Evolutionary conservation across 23 tunicate genomes (phyloP).

Genomic region (Clavelina lepadiformis): DNA sequence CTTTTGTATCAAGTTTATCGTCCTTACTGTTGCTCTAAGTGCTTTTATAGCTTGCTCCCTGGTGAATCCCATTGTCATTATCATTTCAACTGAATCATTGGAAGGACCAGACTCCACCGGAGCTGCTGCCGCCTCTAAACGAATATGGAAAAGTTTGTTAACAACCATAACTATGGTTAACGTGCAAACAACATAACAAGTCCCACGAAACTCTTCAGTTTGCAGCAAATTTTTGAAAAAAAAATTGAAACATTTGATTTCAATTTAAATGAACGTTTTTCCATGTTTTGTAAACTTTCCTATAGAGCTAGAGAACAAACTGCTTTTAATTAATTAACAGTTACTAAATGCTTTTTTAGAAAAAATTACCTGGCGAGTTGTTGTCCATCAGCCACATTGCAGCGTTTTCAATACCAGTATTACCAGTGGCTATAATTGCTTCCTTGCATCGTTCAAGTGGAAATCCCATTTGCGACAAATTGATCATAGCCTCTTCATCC

Average conservation of each 20-base stretch:
- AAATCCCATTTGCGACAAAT: slow-evolving; percentile 81
- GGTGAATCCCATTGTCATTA: slow-evolving; percentile 91
- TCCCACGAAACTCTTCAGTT: too few relatives aligned
- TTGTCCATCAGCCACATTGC: slow-evolving; percentile 92
- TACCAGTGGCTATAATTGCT: slow-evolving; percentile 71
- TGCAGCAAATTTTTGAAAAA: too few relatives aligned
- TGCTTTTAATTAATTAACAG: too few relatives aligned
- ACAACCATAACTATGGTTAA: too few relatives aligned
- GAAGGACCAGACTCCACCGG: slow-evolving; percentile 19
- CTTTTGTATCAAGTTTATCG: too few relatives aligned
- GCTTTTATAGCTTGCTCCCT: slow-evolving; percentile 80
- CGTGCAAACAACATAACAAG: too few relatives aligned
- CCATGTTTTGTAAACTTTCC: too few relatives aligned
- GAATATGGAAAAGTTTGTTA: too few relatives aligned
- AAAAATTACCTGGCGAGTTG: slow-evolving; percentile 5
- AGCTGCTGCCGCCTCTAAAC: slow-evolving; percentile 18
- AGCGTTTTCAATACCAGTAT: slow-evolving; percentile 66
- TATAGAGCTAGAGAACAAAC: too few relatives aligned
- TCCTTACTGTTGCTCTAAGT: slow-evolving; percentile 66
- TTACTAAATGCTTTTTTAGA: too few relatives aligned
- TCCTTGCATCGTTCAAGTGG: slow-evolving; percentile 63
- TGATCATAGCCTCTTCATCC: slow-evolving; percentile 60
- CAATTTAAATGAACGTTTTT: too few relatives aligned
- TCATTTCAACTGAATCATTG: slow-evolving; percentile 48
- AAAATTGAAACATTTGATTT: too few relatives aligned